Evolutionary conservation across 2,797 vertebrate genomes (phyloP), one percentile per base, ranked within the genome.

Genomic region (Prunella strophiata): DNA sequence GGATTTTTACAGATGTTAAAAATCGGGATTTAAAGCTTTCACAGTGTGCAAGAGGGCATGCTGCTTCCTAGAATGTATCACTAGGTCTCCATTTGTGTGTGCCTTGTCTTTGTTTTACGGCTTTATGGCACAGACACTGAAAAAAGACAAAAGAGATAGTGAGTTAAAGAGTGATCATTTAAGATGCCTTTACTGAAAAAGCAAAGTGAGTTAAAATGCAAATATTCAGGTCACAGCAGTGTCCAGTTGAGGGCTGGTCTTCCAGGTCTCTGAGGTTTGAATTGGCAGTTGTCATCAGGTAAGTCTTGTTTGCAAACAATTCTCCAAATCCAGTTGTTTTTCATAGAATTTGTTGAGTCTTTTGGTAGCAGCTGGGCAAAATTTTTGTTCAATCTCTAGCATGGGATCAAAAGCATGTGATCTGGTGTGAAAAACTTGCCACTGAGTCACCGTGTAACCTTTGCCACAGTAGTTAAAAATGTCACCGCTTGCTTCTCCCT

Each of bases 41-140:
- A 16, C 3, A 6, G 26, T 0, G 12, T 19, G 45, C 50, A 42
- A 40, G 29, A 40, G 10, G 18, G 14, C 2, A 4, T 61, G 45
- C 17, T 13, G 10, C 30, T 66, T 57, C 75, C 42, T 38, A 23
- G 25, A 36, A 15, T 0, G 0, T 22, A 11, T 14, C 2, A 1
- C 30, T 30, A 21, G 3, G 17, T 54, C 51, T 48, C 38, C 17
- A 13, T 9, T 0, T 26, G 10, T 11, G n/a, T 16, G 42, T 47
- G 29, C 48, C 34, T 18, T 51, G 29, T 36, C 30, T 34, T 30
- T 40, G 23, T 26, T 71, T 63, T 34, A 59, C 7, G 29, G 2
- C 45, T 85, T 79, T 27, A 13, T 52, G 68, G 45, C 52, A 57
- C 14, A 23, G 50, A 36, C 11, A 9, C 26, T 71, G 52, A 30